These are phyloP conservation scores for Macaria liturata DNA, from an alignment of 2,888 invertebrate species.

Conservation along the genomic window DNA sequence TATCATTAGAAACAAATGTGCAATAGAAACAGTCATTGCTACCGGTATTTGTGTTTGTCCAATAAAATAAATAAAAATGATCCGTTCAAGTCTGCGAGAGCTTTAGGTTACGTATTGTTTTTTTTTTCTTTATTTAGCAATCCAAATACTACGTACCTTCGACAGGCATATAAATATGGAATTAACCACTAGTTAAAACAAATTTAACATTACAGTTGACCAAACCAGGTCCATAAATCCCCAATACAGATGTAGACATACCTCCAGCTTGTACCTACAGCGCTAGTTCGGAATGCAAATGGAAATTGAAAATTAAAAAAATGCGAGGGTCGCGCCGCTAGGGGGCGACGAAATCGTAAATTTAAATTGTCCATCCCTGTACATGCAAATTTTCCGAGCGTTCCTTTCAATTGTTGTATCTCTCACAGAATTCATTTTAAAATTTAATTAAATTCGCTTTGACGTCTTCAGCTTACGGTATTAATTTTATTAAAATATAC, in stretches of 20 bases:
- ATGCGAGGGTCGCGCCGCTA: constrained; percentile 71
- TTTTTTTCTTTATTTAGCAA: too few species aligned
- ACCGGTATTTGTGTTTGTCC: too few species aligned
- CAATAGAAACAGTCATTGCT: too few species aligned
- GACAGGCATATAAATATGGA: too few species aligned
- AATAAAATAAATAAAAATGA: too few species aligned
- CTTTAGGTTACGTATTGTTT: too few species aligned
- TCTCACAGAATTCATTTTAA: constrained; percentile 40
- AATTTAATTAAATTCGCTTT: constrained; percentile 34
- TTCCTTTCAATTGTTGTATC: constrained; percentile 68
- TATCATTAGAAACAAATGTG: too few species aligned
- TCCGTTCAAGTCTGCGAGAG: too few species aligned
- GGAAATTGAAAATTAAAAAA: constrained; percentile 82
- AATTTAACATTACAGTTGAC: not conserved
- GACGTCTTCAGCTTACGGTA: constrained; percentile 26
- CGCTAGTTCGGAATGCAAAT: constrained; percentile 70
- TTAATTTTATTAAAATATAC: constrained; percentile 7
- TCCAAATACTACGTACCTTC: too few species aligned
- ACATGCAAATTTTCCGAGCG: constrained; percentile 76
- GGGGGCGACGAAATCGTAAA: constrained; percentile 78
- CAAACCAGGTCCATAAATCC: constrained; percentile 38
- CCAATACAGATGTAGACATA: constrained; percentile 19
- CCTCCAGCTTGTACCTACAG: constrained; percentile 27
- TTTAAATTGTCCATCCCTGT: constrained; percentile 80
- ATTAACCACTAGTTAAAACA: too few species aligned